Percentiles rank a stretch among this genome's conserved stretches.
These are phyloP conservation scores for Tetragnatha montana DNA, from an alignment of 2,888 invertebrate species.

Conservation along the genomic window DNA sequence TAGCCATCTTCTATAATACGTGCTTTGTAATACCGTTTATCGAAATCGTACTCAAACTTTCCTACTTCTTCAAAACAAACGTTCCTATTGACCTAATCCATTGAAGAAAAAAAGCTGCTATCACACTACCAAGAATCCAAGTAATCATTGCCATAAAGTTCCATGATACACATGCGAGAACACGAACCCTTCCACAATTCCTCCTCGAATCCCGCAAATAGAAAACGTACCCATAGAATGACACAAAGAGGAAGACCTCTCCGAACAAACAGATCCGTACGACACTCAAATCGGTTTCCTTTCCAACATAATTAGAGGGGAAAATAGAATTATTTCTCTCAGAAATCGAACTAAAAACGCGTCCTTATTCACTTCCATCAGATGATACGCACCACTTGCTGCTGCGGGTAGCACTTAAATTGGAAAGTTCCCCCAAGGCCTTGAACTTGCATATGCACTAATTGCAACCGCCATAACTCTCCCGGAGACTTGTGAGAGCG, in stretches of 20 bases:
- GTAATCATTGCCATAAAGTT: no score
- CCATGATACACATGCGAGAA: no score
- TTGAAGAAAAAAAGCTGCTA: no score
- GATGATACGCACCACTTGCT: conserved; percentile 35
- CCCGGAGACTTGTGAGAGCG: conserved; percentile 41
- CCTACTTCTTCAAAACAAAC: no score
- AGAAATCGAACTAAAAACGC: neutral
- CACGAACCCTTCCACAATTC: no score
- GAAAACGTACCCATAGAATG: neutral
- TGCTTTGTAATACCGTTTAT: no score
- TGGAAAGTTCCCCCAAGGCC: conserved; percentile 40
- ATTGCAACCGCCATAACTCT: conserved; percentile 56
- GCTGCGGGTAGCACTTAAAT: conserved; percentile 23
- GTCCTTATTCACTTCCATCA: neutral
- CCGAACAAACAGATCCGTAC: neutral
- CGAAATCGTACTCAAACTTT: no score
- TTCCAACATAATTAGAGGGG: neutral
- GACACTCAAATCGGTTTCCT: neutral
- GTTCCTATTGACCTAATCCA: no score
- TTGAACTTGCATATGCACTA: conserved; percentile 62
- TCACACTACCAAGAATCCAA: no score
- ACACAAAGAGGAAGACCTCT: neutral
- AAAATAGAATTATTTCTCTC: neutral
- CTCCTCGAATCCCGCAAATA: no score
- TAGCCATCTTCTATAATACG: no score